Percentiles rank a stretch among this genome's conserved stretches.
These are phyloP conservation scores for Eupleurogrammus muticus DNA, from an alignment of 2,797 vertebrate genomes.

Conservation along the genomic window DNA sequence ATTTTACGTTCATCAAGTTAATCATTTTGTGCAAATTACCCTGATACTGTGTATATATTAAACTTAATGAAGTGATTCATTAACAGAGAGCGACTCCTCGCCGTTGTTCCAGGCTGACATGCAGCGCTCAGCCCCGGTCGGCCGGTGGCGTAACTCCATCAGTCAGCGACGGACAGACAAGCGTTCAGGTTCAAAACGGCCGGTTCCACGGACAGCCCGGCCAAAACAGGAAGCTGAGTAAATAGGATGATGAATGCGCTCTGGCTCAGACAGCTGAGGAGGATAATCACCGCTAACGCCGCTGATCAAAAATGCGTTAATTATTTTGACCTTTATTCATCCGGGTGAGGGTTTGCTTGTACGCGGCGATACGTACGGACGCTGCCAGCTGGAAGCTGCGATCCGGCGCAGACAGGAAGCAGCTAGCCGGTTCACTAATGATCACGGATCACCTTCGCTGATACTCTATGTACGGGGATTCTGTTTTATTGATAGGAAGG, in stretches of 20 bases:
- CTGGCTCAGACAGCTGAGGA: slow-evolving; percentile 39
- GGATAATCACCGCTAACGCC: slow-evolving; percentile 52
- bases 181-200: too few species aligned
- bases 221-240: slow-evolving; percentile 11
- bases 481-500: too few species aligned
- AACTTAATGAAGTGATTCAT: too few species aligned
- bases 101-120: too few species aligned
- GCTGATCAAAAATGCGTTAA: slow-evolving; percentile 33
- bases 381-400: slow-evolving; percentile 41
- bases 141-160: too few species aligned
- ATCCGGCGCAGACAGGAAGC: slow-evolving; percentile 37
- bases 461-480: background rate
- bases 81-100: too few species aligned
- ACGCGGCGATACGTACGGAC: slow-evolving; percentile 17
- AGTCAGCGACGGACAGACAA: too few species aligned
- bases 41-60: too few species aligned
- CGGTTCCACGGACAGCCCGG: slow-evolving; percentile 28
- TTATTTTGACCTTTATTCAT: slow-evolving; percentile 64
- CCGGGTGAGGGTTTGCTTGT: slow-evolving; percentile 50
- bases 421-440: slow-evolving; percentile 21
- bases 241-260: slow-evolving; percentile 46
- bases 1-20: too few species aligned
- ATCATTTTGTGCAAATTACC: too few species aligned
- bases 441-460: slow-evolving; percentile 13
- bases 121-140: too few species aligned